Conservation (phyloP, 35 echinoderm and acorn worm species). For the Ptychodera flava region DNA sequence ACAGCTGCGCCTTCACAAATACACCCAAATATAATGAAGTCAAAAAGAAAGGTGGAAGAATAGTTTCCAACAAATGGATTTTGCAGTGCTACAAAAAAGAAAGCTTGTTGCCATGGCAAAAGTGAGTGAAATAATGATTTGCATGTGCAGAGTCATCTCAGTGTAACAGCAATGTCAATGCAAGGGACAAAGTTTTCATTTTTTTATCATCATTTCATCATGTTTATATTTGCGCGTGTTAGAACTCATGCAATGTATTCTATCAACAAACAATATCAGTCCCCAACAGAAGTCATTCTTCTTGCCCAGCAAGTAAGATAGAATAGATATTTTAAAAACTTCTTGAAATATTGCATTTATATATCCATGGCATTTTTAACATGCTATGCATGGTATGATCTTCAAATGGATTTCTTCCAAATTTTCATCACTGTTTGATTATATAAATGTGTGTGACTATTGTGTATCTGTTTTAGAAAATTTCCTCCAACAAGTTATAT, state of each 20-base stretch:
- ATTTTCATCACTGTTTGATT: no score
- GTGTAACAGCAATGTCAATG: not conserved
- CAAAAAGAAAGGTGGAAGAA: constrained; percentile 66
- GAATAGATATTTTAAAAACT: no score
- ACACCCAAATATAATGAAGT: constrained; percentile 89
- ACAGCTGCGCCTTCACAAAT: constrained; percentile 91
- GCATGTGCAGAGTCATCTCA: no score
- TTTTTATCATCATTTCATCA: not conserved
- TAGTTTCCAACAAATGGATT: constrained; percentile 85
- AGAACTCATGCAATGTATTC: constrained; percentile 34
- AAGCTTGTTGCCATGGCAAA: constrained; percentile 66
- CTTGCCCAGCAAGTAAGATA: constrained; percentile 8
- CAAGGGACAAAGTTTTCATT: not conserved
- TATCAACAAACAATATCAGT: constrained; percentile 39
- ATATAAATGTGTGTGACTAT: not conserved
- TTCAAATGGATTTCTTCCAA: no score
- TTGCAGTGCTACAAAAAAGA: constrained; percentile 76
- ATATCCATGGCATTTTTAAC: no score
- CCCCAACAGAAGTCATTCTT: constrained; percentile 14
- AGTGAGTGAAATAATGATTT: no score
- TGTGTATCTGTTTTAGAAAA: no score
- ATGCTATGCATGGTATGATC: no score
- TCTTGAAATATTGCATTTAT: no score
- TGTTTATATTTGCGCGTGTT: not conserved
- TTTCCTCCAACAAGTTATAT: no score